These are phyloP conservation scores for Acronicta leporina DNA, from an alignment of 2,888 invertebrate species.

Conservation along the genomic window DNA sequence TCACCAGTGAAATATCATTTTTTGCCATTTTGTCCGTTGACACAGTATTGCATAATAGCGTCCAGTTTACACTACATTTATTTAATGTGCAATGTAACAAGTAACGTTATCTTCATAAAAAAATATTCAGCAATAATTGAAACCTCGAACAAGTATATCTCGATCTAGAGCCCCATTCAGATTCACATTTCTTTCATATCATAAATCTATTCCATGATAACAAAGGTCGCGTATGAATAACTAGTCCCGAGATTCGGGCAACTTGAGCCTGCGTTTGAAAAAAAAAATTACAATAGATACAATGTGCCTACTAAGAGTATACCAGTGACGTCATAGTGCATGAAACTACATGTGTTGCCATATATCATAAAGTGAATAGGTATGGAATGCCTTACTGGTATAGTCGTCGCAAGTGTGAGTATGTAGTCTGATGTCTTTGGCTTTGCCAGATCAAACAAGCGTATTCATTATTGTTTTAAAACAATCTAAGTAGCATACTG, in stretches of 20 bases:
- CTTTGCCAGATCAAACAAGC: too few relatives aligned
- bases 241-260: slow-evolving; percentile 40
- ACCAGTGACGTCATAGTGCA: neutral
- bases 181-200: slow-evolving; percentile 46
- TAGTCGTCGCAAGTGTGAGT: too few relatives aligned
- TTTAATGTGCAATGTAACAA: too few relatives aligned
- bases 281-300: slow-evolving; percentile 14
- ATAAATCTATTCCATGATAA: slow-evolving; percentile 45
- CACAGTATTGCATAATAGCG: too few relatives aligned
- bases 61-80: too few relatives aligned
- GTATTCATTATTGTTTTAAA: too few relatives aligned
- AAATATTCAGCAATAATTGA: neutral
- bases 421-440: too few relatives aligned
- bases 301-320: neutral
- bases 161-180: slow-evolving; percentile 3
- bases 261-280: slow-evolving; percentile 8
- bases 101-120: neutral
- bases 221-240: slow-evolving; percentile 47
- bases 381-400: too few relatives aligned
- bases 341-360: neutral
- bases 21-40: too few relatives aligned
- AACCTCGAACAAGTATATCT: neutral
- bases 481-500: too few relatives aligned
- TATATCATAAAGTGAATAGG: too few relatives aligned
- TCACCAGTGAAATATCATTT: too few relatives aligned